phyloP scores from a whole-genome alignment of 1,140 invertebrate species.

The Drosophila tsacasi region DNA sequence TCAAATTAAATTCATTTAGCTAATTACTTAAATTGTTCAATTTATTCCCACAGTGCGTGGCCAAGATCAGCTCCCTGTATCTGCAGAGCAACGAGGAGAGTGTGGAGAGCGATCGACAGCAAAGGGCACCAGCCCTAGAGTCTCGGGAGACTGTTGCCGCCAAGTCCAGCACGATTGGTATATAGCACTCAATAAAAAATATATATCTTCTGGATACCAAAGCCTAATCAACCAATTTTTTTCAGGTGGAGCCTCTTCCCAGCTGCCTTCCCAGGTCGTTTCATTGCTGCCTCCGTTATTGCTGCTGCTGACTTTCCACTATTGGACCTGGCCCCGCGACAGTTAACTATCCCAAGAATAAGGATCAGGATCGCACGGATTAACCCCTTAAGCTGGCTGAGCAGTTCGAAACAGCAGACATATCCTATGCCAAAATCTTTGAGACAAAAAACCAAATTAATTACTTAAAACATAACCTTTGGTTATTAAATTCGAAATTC shows the following conservation, averaged over 20 bases:
- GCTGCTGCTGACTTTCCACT: slow-evolving; percentile 33
- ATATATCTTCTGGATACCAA: too few species aligned
- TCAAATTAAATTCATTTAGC: too few species aligned
- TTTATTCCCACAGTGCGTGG: slow-evolving; percentile 88
- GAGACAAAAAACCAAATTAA: slow-evolving; percentile 62
- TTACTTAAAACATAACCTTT: slow-evolving; percentile 33
- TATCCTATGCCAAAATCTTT: slow-evolving; percentile 82
- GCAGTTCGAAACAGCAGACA: slow-evolving; percentile 55
- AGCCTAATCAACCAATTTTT: not conserved
- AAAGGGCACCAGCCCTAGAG: slow-evolving; percentile 88
- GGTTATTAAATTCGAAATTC: slow-evolving; percentile 44
- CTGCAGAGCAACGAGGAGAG: slow-evolving; percentile 93
- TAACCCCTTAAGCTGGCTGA: slow-evolving; percentile 19
- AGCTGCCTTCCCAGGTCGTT: slow-evolving; percentile 44
- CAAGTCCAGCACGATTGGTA: slow-evolving; percentile 86
- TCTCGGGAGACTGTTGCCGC: slow-evolving; percentile 87
- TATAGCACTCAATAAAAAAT: slow-evolving; percentile 23
- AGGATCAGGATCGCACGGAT: slow-evolving; percentile 8
- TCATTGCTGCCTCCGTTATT: slow-evolving; percentile 49
- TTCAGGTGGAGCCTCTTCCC: slow-evolving; percentile 48
- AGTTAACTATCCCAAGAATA: slow-evolving; percentile 61
- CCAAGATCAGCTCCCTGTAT: slow-evolving; percentile 93
- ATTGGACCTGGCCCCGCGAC: slow-evolving; percentile 48
- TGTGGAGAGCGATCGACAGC: slow-evolving; percentile 89
- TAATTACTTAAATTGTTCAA: too few species aligned